Evolutionary conservation across 2,797 vertebrate genomes (phyloP), one percentile per base, ranked within the genome.

Genomic region (Ciconia nigra): DNA sequence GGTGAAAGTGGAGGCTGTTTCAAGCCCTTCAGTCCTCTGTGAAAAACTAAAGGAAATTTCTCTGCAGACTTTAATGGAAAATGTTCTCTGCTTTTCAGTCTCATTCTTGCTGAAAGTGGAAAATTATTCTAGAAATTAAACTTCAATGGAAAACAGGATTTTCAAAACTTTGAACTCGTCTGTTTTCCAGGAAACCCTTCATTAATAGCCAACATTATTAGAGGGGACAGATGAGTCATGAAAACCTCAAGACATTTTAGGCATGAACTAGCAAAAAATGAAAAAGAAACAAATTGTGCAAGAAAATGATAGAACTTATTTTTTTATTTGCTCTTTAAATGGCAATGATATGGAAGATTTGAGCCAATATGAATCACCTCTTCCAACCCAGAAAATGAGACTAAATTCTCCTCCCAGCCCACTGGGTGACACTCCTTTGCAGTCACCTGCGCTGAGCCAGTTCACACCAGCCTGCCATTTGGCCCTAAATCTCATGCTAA

Each of bases 141-240:
- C 71, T 95, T 95, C 89, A 93, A 3, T 93, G 67, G 84, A 93
- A 93, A 95, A 77, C 59, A 78, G 67, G 82, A 79, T 47, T 89
- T 93, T 90, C 82, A 26, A 94, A 92, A 77, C 90, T 77, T 96
- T 90, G 78, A 94, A 85, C 86, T 92, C 26, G 0, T 80, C 70
- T 89, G 70, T 95, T 97, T 95, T 96, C 96, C 96, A 96, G 87
- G 92, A 96, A 96, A 93, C 8, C 33, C 67, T 90, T 85, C 92
- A 62, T 95, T 96, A 95, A 85, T 95, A 89, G 63, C 95, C 93
- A 94, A 11, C 49, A 3, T 89, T 90, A 92, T 90, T 93, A 94
- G 62, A 78, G 86, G 93, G 69, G 72, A 83, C 49, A 78, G 87
- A 85, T 77, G 83, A 97, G 81, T 93, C 94, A 93, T 47, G 72